Conservation (phyloP, 2,113 vertebrate genomes). For the Tautogolabrus adspersus region DNA sequence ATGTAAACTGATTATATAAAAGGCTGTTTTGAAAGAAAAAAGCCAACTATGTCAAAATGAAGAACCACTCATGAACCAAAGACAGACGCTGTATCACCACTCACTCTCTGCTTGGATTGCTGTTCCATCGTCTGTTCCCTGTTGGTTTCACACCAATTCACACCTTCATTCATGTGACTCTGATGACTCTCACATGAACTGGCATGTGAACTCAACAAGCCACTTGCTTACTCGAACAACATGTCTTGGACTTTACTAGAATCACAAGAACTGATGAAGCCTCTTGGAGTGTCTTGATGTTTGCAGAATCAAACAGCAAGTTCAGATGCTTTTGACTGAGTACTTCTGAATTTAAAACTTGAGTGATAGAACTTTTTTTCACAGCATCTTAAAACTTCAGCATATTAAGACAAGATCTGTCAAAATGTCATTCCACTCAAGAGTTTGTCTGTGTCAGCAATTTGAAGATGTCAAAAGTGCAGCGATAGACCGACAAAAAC, state of each 20-base stretch:
- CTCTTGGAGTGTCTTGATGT: not conserved
- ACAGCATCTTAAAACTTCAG: not conserved
- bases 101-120: not conserved
- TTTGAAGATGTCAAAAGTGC: conserved; percentile 47
- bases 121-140: not conserved
- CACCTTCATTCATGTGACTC: conserved; percentile 14
- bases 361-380: not conserved
- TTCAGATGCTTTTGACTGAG: not conserved
- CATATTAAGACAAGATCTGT: conserved; percentile 4
- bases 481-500: conserved; percentile 17
- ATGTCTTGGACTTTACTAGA: not conserved
- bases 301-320: not conserved
- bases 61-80: not conserved
- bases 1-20: not conserved
- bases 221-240: not conserved
- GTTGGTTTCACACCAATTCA: conserved; percentile 20
- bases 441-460: conserved; percentile 6
- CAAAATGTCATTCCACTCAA: conserved; percentile 9
- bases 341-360: not conserved
- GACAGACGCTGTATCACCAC: not conserved
- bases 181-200: conserved; percentile 1
- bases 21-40: not conserved
- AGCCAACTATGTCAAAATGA: conserved; percentile 2
- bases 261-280: not conserved
- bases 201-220: not conserved